Evolutionary conservation across 2,113 vertebrate genomes (phyloP).

Genomic region (Stomatorhinus ivindoensis): DNA sequence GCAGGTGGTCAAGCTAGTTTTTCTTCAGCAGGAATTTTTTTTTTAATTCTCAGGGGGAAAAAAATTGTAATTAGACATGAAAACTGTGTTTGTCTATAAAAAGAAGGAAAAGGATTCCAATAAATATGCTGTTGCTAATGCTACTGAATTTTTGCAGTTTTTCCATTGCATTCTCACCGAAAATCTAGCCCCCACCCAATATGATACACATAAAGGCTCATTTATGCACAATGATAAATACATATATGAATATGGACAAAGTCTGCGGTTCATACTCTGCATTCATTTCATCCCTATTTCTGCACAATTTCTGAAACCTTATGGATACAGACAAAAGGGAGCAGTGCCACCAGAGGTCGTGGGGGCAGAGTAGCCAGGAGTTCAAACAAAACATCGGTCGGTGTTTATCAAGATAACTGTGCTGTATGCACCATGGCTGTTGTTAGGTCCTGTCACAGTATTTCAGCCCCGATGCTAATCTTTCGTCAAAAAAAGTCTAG

Average conservation of each 20-base stretch:
- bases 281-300: too few relatives aligned
- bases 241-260: too few relatives aligned
- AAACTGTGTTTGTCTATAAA: background rate
- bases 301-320: too few relatives aligned
- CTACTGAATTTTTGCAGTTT: background rate
- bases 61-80: background rate
- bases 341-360: too few relatives aligned
- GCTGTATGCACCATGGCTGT: too few relatives aligned
- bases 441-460: too few relatives aligned
- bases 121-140: too few relatives aligned
- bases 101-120: too few relatives aligned
- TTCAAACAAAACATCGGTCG: background rate
- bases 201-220: background rate
- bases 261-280: too few relatives aligned
- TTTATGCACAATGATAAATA: background rate
- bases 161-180: background rate
- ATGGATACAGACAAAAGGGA: background rate
- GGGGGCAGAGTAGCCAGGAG: too few relatives aligned
- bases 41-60: background rate
- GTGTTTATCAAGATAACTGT: background rate
- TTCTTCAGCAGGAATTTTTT: background rate
- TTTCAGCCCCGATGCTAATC: too few relatives aligned
- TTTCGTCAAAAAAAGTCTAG: too few relatives aligned
- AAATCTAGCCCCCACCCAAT: background rate
- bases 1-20: background rate